Evolutionary conservation across 2,888 invertebrate genomes (phyloP), one percentile per base, ranked within the genome.

Genomic region (Caprella mutica): DNA sequence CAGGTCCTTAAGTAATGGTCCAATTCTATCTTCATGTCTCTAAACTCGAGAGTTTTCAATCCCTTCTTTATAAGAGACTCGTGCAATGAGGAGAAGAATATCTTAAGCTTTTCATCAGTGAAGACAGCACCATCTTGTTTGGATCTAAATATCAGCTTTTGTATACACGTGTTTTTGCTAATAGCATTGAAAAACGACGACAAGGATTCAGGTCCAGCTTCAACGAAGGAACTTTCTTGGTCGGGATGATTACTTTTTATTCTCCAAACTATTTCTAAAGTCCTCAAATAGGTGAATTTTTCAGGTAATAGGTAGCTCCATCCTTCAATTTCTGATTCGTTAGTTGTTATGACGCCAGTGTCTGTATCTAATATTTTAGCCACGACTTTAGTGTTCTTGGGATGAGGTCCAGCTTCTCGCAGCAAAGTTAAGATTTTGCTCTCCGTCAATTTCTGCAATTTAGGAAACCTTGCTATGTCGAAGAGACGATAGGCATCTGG

Each of bases 201-300:
- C 51, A 59, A 59, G 8, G 43, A 53, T 14, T 55, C 48, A 9
- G 59, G 52, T 24, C 40, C 54, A 1, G 63, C 59, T 39, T 64
- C 63, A n/a, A 46, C 46, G 33, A 64, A 64, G 12, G 63, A 60
- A 39, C 63, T 64, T 40, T 64, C 63, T 24, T 64, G 63, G 44
- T 64, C 63, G 5, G 63, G 63, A 19, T 60, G 59, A 30, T 39
- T 57, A 46, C 63, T 64, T 52, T 64, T 64, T 6, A 64, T 64
- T n/a, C 59, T 39, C 57, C 57, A 59, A 9, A 57, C 60, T 29
- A 64, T 55, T 38, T 59, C 57, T 21, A 64, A 40, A 6, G 59
- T 44, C 9, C 52, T 51, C 19, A 63, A 52, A 26, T 30, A 38
- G 24, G 33, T 52, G 42, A 63, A 57, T 2, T 57, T 52, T 26